Conservation (phyloP, 1,140 invertebrate species). For the Ceratosolen fusciceps region DNA sequence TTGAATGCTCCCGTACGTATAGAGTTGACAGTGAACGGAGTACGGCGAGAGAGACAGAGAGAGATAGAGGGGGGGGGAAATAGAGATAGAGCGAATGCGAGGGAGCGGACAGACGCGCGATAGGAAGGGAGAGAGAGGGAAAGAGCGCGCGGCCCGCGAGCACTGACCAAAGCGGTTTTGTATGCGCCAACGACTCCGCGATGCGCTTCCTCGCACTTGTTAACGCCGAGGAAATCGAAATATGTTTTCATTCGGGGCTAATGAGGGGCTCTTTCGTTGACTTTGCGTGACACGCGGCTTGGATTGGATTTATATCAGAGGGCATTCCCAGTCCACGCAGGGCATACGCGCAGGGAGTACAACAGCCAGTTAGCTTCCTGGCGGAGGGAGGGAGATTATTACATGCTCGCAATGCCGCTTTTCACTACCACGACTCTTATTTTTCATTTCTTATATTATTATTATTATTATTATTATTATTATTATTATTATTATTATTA, state of each 20-base stretch:
- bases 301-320: slow-evolving; percentile 25
- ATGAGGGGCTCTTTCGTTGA: slow-evolving; percentile 33
- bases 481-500: no score
- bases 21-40: slow-evolving; percentile 27
- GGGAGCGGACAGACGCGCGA: neutral
- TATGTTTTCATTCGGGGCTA: slow-evolving; percentile 47
- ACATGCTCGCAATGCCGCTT: slow-evolving; percentile 37
- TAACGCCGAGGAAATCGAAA: slow-evolving; percentile 47
- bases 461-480: no score
- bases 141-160: no score
- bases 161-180: slow-evolving; percentile 40
- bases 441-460: no score
- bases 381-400: slow-evolving; percentile 17
- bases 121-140: neutral
- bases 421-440: no score
- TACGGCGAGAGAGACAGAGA: slow-evolving; percentile 27
- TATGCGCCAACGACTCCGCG: slow-evolving; percentile 11
- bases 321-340: neutral
- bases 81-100: no score
- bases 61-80: neutral
- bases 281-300: slow-evolving; percentile 28
- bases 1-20: neutral
- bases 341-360: neutral
- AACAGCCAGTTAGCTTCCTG: neutral
- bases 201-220: slow-evolving; percentile 19